Evolutionary conservation across 2,797 vertebrate species (phyloP).

Genomic region (Gastrophryne carolinensis): DNA sequence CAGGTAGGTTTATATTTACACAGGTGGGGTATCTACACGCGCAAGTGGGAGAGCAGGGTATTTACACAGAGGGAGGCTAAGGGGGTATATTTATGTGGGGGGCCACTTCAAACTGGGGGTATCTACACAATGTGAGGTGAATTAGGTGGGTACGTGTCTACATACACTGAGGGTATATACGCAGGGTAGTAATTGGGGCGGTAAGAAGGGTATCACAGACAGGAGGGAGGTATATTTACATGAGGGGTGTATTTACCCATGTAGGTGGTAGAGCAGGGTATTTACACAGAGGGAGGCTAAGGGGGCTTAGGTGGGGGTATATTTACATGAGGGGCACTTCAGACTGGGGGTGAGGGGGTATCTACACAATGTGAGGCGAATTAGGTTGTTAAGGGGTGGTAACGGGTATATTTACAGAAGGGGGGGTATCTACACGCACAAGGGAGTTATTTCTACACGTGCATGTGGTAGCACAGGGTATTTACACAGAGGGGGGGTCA

Average conservation of each 20-base stretch:
- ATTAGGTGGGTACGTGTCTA: not conserved
- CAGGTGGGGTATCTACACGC: not conserved
- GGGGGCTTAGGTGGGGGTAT: too few species aligned
- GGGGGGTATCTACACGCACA: not conserved
- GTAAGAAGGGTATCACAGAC: too few species aligned
- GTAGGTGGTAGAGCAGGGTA: not conserved
- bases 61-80: slow-evolving; percentile 1
- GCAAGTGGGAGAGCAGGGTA: not conserved
- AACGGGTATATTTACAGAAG: not conserved
- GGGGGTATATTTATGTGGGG: slow-evolving; percentile 8
- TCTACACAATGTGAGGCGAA: not conserved
- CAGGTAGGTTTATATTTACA: not conserved
- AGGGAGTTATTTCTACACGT: not conserved
- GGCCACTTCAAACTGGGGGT: too few species aligned
- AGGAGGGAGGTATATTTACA: not conserved
- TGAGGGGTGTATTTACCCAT: not conserved
- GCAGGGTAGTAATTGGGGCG: not conserved
- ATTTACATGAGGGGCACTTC: too few species aligned
- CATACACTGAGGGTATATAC: not conserved
- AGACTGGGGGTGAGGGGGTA: too few species aligned
- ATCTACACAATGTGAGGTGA: not conserved
- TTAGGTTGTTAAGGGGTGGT: not conserved
- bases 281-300: too few species aligned
- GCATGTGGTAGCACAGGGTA: not conserved
- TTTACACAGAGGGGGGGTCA: too few species aligned